These are phyloP conservation scores for Aramus guarauna DNA, from an alignment of 2,113 vertebrate species.

Conservation along the genomic window DNA sequence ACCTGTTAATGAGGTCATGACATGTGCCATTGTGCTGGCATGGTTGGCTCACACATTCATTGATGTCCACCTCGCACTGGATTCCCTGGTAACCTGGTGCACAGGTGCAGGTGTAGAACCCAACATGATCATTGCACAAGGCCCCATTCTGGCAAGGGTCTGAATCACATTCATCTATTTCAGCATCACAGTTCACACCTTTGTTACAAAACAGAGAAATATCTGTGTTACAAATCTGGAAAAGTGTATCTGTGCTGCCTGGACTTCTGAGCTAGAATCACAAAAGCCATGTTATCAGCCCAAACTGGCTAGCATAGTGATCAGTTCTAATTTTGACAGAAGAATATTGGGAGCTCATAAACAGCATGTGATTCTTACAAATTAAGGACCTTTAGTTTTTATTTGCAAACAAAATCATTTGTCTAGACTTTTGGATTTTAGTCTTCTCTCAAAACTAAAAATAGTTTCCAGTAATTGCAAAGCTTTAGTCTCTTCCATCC, in stretches of 20 bases:
- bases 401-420: neutral
- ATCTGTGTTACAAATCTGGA: neutral
- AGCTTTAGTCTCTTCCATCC: neutral
- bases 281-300: neutral
- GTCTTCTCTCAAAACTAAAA: neutral
- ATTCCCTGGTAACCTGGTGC: constrained; percentile 79
- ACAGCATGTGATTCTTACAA: neutral
- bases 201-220: neutral
- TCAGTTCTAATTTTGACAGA: neutral
- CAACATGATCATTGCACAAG: constrained; percentile 83
- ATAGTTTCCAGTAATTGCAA: neutral
- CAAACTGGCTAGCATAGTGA: neutral
- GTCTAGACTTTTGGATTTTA: neutral
- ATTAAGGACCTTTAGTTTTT: neutral
- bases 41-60: constrained; percentile 87
- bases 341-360: neutral
- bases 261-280: neutral
- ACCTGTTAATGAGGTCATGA: constrained; percentile 85
- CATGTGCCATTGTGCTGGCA: constrained; percentile 83
- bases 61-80: constrained; percentile 83
- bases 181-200: constrained; percentile 90
- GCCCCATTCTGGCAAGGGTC: constrained; percentile 87
- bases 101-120: constrained; percentile 85
- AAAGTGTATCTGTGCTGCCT: neutral
- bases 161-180: constrained; percentile 88